Base-by-base conservation (phyloP, 1,140 invertebrate species). In the Lordiphosa mommai region DNA sequence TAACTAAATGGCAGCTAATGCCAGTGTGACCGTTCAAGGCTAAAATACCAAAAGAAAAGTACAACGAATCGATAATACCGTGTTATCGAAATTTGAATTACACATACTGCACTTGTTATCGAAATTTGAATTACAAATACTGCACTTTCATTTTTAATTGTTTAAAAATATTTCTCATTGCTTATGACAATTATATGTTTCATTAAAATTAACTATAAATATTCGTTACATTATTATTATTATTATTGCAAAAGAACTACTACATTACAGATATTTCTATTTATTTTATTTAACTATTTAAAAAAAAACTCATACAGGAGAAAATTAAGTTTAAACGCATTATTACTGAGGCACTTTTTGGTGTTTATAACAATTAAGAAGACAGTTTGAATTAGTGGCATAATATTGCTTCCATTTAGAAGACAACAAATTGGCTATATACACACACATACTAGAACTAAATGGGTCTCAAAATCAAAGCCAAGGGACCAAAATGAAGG, bases 261-360 rank as follows among this genome's bases (percentile, higher is more conserved):
- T 41, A 65, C 36, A 44, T 34, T 38, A 57, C 17, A 41, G 14
- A 40, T 20, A 37, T 40, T 41, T 56, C 47, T 41, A 53, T 65
- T 76, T 34, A 76, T 37, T 59, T 29, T 56, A 48, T 69, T 63
- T 61, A 53, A 69, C 37, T 33, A 72, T 68, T 51, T 72, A 64
- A 51, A 82, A 56, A 66, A 72, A 67, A 72, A 50, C 49, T 40
- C 40, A 61, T 56, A 46, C n/a, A 44, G 41, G 41, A 33, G 53
- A 70, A 69, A 69, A 67, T 10, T 33, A 16, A 49, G 60, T 68
- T 66, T 49, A 72, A 57, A 73, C 55, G 71, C 53, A 69, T 58
- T 61, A 72, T 72, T 82, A 82, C 57, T 77, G 77, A 84, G 77
- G 77, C 77, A 84, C 77, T 84, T 84, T 79, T 84, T 76, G 77